phyloP scores from a whole-genome alignment of 2,113 vertebrate genomes.

The Hypanus sabinus region DNA sequence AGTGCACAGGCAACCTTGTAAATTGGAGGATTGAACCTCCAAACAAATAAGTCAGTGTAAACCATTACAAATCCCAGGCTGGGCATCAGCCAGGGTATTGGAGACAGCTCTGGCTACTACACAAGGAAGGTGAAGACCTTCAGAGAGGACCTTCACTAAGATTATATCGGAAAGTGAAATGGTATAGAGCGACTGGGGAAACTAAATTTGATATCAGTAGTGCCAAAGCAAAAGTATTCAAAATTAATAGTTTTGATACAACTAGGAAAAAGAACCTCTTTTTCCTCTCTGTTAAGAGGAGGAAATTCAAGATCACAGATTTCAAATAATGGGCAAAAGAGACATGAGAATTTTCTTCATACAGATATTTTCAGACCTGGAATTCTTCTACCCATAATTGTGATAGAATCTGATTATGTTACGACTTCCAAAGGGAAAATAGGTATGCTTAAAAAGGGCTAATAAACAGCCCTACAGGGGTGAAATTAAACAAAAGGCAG shows the following conservation, averaged over 20 bases:
- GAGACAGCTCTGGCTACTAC: not conserved
- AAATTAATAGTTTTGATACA: not conserved
- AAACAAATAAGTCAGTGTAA: not conserved
- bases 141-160: not conserved
- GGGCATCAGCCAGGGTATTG: not conserved
- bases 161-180: not conserved
- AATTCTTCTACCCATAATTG: not conserved
- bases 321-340: not conserved
- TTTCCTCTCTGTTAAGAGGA: not conserved
- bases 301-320: not conserved
- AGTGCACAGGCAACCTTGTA: not conserved
- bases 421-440: not conserved
- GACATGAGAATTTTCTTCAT: not conserved
- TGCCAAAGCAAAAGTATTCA: not conserved
- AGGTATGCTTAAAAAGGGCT: not conserved
- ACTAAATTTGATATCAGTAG: not conserved
- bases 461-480: not conserved
- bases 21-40: not conserved
- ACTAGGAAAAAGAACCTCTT: not conserved
- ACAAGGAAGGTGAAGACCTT: not conserved
- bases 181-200: not conserved
- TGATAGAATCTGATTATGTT: not conserved
- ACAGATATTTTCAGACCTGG: not conserved
- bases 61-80: not conserved
- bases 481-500: not conserved